Percentiles rank a stretch among this genome's conserved stretches.
Evolutionary conservation across 2,113 vertebrate genomes (phyloP).

Genomic region (Mixornis gularis): DNA sequence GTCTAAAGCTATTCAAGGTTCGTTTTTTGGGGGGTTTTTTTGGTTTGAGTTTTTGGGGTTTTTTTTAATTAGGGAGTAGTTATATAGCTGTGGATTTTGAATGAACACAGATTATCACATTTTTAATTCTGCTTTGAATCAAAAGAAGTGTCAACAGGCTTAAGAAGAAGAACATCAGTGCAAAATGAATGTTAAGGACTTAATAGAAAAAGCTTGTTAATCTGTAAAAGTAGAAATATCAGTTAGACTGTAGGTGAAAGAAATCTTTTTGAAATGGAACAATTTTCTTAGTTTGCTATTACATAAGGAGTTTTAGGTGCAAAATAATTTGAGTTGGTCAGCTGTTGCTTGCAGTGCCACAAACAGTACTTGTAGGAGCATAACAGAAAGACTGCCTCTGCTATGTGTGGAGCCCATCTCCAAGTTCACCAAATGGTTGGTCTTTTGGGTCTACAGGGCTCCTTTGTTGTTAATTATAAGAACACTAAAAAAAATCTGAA

Average conservation of each 20-base stretch:
- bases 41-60: rapidly evolving
- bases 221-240: neutral
- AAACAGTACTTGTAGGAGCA: neutral
- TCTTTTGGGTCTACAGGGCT: neutral
- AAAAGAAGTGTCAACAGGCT: neutral
- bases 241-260: neutral
- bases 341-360: neutral
- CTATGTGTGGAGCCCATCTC: neutral
- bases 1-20: neutral
- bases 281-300: neutral
- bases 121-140: neutral
- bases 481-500: neutral
- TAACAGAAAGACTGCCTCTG: neutral
- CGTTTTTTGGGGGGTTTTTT: neutral
- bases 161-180: neutral
- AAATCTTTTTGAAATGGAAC: neutral
- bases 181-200: neutral
- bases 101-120: neutral
- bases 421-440: neutral
- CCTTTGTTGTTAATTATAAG: neutral
- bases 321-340: neutral
- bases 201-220: neutral
- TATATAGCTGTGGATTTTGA: neutral
- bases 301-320: neutral
- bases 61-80: neutral